A percentile compares a stretch with the other conserved stretches of the same genome.
phyloP scores from a whole-genome alignment of 2,888 invertebrate species.

The Polymixis lichenea region DNA sequence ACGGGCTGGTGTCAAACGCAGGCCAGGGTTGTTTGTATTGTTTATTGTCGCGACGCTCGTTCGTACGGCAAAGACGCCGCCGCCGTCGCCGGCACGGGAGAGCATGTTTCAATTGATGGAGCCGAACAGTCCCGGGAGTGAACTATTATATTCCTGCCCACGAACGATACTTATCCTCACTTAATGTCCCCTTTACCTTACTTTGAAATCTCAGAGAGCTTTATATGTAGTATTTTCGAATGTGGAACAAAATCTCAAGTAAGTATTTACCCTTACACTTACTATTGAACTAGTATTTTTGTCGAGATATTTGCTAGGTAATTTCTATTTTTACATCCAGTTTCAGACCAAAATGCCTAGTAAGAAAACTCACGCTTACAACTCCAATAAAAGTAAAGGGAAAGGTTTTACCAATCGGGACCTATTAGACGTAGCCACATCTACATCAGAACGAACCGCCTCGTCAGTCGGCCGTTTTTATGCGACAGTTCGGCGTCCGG shows the following conservation, averaged over 20 bases:
- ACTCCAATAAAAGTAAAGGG: conserved; percentile 10
- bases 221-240: conserved; percentile 64
- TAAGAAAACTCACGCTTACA: neutral
- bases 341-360: conserved; percentile 2
- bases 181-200: conserved; percentile 75
- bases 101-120: conserved; percentile 87
- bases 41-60: conserved; percentile 89
- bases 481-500: conserved; percentile 76
- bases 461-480: conserved; percentile 74
- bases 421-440: conserved; percentile 32
- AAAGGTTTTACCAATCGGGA: conserved; percentile 12
- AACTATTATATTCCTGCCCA: conserved; percentile 81
- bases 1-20: conserved; percentile 90
- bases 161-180: conserved; percentile 79
- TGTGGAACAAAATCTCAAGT: conserved; percentile 61
- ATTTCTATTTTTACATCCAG: neutral
- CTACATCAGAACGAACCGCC: conserved; percentile 71
- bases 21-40: conserved; percentile 90
- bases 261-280: conserved; percentile 35
- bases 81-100: conserved; percentile 76
- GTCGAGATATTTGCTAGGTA: neutral
- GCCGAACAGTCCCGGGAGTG: conserved; percentile 75
- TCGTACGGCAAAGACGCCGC: conserved; percentile 86
- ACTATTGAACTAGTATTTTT: neutral
- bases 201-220: conserved; percentile 66